Conservation (phyloP, 2,888 invertebrate species). For the Euproctis similis region DNA sequence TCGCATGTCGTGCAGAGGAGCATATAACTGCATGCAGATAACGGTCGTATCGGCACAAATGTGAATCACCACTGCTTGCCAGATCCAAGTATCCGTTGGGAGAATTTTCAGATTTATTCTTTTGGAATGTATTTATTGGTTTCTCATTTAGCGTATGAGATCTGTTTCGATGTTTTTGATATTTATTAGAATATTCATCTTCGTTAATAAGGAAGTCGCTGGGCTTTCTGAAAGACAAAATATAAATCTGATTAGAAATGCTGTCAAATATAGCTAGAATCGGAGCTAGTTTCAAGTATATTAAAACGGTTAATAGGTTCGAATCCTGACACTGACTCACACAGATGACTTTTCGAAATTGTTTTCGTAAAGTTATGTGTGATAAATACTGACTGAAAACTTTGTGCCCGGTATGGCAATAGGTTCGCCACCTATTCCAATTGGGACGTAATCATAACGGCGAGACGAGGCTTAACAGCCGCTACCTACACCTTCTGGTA, state of each 20-base stretch:
- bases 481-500: too few relatives aligned
- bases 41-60: constrained; percentile 75
- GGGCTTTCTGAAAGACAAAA: constrained; percentile 73
- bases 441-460: too few relatives aligned
- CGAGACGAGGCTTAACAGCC: too few relatives aligned
- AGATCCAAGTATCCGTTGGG: constrained; percentile 77
- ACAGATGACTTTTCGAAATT: too few relatives aligned
- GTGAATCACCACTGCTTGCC: constrained; percentile 76
- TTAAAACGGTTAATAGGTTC: background rate
- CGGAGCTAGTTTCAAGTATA: too few relatives aligned
- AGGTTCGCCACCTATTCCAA: too few relatives aligned
- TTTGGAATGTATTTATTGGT: constrained; percentile 56
- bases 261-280: too few relatives aligned
- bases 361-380: too few relatives aligned
- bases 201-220: constrained; percentile 52
- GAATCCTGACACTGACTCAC: background rate
- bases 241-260: background rate
- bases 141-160: constrained; percentile 73
- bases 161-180: constrained; percentile 64
- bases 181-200: constrained; percentile 53
- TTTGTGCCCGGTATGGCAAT: too few relatives aligned
- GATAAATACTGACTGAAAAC: too few relatives aligned
- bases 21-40: constrained; percentile 80
- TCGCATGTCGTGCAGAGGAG: constrained; percentile 65
- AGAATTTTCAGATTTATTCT: constrained; percentile 49